phyloP scores from a whole-genome alignment of 2,797 vertebrate species.

The Artibeus lituratus region DNA sequence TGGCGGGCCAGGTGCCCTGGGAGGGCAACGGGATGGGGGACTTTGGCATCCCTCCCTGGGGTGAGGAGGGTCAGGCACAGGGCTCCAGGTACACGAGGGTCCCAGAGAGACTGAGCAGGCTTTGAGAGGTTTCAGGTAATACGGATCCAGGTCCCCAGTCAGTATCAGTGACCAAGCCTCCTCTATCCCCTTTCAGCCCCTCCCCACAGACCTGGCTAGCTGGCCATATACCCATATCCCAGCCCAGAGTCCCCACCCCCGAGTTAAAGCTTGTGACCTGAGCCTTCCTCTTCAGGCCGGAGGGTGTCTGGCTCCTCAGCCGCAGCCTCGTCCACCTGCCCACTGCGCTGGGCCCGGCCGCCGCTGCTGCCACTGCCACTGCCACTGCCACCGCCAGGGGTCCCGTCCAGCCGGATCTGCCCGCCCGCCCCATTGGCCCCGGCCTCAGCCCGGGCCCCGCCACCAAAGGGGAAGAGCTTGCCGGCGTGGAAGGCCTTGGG shows the following conservation, averaged over 20 bases:
- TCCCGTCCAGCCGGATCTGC: slow-evolving; percentile 76
- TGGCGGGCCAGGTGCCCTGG: neutral
- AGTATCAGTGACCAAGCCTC: neutral
- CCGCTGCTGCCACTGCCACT: slow-evolving; percentile 53
- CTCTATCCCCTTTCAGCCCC: neutral
- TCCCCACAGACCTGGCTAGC: neutral
- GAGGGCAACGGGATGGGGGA: neutral
- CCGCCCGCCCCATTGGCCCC: slow-evolving; percentile 77
- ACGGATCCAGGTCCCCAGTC: neutral
- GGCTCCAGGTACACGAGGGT: neutral
- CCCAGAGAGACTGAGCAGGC: neutral
- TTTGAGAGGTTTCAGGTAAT: neutral
- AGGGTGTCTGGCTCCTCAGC: slow-evolving; percentile 80
- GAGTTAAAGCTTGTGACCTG: slow-evolving; percentile 87
- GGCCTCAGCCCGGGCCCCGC: slow-evolving; percentile 82
- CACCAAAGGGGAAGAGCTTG: slow-evolving; percentile 95
- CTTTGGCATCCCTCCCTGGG: slow-evolving; percentile 37
- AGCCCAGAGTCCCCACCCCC: slow-evolving; percentile 36
- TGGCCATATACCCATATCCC: neutral
- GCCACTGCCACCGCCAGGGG: slow-evolving; percentile 66
- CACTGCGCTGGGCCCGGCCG: slow-evolving; percentile 90
- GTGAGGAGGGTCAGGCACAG: neutral
- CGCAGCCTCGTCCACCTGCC: slow-evolving; percentile 83
- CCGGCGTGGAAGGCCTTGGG: slow-evolving; percentile 96
- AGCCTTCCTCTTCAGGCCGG: slow-evolving; percentile 83